These are phyloP conservation scores for Glossophaga mutica DNA, from an alignment of 2,797 vertebrate genomes.

Conservation along the genomic window DNA sequence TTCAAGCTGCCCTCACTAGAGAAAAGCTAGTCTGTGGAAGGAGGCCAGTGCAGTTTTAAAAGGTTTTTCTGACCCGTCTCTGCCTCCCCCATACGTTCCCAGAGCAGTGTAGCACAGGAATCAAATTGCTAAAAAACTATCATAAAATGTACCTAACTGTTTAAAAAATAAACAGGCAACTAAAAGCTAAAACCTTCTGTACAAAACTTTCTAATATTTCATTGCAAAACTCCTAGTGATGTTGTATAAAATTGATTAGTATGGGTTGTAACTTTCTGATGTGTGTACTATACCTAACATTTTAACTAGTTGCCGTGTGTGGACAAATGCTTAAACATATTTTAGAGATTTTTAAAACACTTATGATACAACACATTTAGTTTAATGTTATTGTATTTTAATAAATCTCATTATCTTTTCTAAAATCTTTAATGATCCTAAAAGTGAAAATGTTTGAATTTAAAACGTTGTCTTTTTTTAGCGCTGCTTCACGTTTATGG, in stretches of 20 bases:
- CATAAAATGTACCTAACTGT: background rate
- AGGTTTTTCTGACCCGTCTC: background rate
- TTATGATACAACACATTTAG: background rate
- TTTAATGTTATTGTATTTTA: background rate
- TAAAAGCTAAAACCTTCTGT: background rate
- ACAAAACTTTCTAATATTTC: background rate
- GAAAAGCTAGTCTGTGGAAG: background rate
- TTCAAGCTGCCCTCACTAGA: background rate
- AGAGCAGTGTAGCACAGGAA: background rate
- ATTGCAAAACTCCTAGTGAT: background rate
- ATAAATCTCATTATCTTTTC: background rate
- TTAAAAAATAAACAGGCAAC: background rate
- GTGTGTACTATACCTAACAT: background rate
- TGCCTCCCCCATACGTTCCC: background rate
- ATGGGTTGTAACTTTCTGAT: background rate
- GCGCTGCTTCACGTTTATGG: conserved; percentile 98
- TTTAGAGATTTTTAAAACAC: background rate
- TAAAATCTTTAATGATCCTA: background rate
- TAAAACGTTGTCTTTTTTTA: conserved; percentile 69
- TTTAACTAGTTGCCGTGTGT: background rate
- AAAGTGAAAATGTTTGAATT: conserved; percentile 8
- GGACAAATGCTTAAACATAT: background rate
- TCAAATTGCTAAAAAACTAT: background rate
- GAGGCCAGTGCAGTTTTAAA: background rate
- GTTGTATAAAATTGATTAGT: background rate